Evolutionary conservation across 1,140 invertebrate species (phyloP), one percentile per base, ranked within the genome.

Genomic region (Helicoverpa zea): DNA sequence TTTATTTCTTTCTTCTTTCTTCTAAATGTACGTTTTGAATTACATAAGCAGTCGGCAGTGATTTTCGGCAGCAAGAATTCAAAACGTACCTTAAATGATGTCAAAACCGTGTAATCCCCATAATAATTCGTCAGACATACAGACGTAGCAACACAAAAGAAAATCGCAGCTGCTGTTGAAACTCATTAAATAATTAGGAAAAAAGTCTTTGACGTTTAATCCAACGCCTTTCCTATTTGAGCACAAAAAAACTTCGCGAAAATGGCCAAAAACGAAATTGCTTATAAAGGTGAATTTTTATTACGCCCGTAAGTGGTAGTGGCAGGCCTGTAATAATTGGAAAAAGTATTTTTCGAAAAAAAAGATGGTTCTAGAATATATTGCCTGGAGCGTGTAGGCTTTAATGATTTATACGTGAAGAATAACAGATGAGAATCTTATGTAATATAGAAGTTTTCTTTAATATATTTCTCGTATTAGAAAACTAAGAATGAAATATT

Each of bases 101-200:
- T 43, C 35, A 43, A 43, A 43, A 9, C 35, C 35, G 35, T 23
- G 0, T 16, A 58, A 58, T 18, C 18, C 59, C 29, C 29, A 64
- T 64, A n/a, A 43, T n/a, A 49, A 68, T 23, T 10, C 12, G 49
- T 49, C 47, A n/a, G 12, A 68, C 9, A 49, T 66, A 18, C 16
- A 3, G 1, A 18, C 35, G 16, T 68, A 68, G 13, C 3, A 47
- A 47, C 7, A 35, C 35, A 47, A 13, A 47, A 68, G 14, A 49
- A 18, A 14, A 10, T 29, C 16, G 18, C 64, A 68, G 64, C 64
- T 68, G 64, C 23, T 18, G 10, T n/a, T 43, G 16, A 49, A 49
- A 23, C 64, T 68, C 64, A 66, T 66, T 66, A 47, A 66, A 47
- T 66, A 66, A 66, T 47, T 18, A 68, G 9, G 49, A 68, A 5